phyloP scores from a whole-genome alignment of 2,888 invertebrate genomes.

The Agrochola lychnidis region DNA sequence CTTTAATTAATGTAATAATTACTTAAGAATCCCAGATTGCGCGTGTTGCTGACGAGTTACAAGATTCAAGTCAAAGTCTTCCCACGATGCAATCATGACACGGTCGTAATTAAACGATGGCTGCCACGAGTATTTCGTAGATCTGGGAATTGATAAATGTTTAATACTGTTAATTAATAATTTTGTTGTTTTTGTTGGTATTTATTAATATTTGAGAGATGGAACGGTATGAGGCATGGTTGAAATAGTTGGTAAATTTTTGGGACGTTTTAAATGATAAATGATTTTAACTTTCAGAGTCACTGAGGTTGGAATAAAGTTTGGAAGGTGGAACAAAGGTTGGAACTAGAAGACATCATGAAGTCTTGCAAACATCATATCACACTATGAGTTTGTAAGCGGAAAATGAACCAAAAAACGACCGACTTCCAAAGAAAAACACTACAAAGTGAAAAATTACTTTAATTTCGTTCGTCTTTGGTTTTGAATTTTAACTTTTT shows the following conservation, averaged over 20 bases:
- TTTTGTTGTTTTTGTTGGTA: slow-evolving; percentile 4
- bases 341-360: background rate
- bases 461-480: too few relatives aligned
- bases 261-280: background rate
- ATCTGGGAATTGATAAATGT: slow-evolving; percentile 41
- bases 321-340: background rate
- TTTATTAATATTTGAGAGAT: background rate
- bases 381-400: background rate
- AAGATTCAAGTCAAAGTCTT: slow-evolving; percentile 28
- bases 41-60: slow-evolving; percentile 27
- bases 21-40: slow-evolving; percentile 19
- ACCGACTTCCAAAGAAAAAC: too few relatives aligned
- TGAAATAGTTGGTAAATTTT: slow-evolving; percentile 1
- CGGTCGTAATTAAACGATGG: slow-evolving; percentile 17
- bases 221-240: background rate
- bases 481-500: too few relatives aligned
- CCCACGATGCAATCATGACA: slow-evolving; percentile 44
- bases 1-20: slow-evolving; percentile 42
- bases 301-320: background rate
- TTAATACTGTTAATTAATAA: slow-evolving; percentile 35
- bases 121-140: slow-evolving; percentile 40
- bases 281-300: background rate
- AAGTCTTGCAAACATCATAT: background rate
- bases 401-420: too few relatives aligned
- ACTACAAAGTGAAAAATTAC: too few relatives aligned